Base-by-base conservation (phyloP, 2,888 invertebrate species). In the Mesorhabditis spiculigera region DNA sequence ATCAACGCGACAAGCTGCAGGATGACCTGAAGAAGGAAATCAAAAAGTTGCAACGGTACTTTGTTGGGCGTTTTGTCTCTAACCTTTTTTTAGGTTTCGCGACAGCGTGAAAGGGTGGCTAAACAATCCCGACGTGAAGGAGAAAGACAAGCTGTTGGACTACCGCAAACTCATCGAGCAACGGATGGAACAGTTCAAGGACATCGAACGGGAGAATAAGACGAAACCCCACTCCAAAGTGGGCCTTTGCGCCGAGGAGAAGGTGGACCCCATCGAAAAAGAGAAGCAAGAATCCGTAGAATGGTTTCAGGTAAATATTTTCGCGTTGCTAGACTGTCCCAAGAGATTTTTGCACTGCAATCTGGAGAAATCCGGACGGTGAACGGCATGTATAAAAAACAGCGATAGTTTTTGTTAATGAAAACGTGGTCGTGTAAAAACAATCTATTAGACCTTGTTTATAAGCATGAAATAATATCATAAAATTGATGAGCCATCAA, bases 61-160 rank as follows among this genome's bases (percentile, higher is more conserved):
- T 50, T 50, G 58, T 50, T 50, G 8, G 58, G 28, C 28, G 28
- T 28, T 28, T 50, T 13, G n/a, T 50, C 8, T 50, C n/a, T 3
- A 50, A 50, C n/a, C n/a, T 50, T 10, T 50, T 50, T 50, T 50
- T 50, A 50, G 58, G 91, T 91, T 98, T 89, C 93, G 98, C 87
- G 98, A 99, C 91, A 97, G 98, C 90, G 98, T 99, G 90, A 99
- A 99, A 91, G 95, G 96, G 89, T 99, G 98, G 98, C 94, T 97
- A 89, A 95, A 96, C 85, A 95, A 95, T 81, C 96, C 93, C 85
- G 98, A 99, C 89, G 97, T 99, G 90, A 99, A 98, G 90, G 98
- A 99, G 90, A 99, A 99, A 90, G 94, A 94, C 89, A 91, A 93
- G 86, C 91, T 99, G 87, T 91, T 94, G 89, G 95, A 97, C 86